Evolutionary conservation across 2,797 vertebrate species (phyloP).

Genomic region (Urocyon cinereoargenteus): DNA sequence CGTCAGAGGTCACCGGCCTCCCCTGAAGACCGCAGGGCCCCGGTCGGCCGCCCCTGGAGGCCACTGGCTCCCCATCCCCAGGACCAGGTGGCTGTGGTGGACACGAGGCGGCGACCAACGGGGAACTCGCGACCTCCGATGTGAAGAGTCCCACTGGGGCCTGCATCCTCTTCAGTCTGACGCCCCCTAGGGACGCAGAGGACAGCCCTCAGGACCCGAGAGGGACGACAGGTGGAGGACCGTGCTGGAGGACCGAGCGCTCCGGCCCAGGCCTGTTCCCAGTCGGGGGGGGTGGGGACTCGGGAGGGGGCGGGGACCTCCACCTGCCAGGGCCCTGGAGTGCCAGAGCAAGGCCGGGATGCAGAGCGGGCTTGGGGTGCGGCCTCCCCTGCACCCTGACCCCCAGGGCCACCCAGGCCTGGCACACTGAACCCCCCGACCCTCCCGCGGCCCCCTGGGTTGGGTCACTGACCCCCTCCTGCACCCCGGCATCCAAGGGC

Average conservation of each 20-base stretch:
- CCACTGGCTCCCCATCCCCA: accelerated
- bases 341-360: not conserved
- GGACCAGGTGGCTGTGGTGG: not conserved
- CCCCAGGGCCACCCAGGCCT: not conserved
- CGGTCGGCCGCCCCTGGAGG: accelerated
- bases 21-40: not conserved
- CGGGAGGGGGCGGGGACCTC: too few relatives aligned
- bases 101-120: accelerated
- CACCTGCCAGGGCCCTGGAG: too few relatives aligned
- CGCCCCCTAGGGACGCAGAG: not conserved
- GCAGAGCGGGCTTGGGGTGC: too few relatives aligned
- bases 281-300: not conserved
- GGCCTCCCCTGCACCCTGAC: not conserved
- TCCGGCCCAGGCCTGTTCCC: not conserved
- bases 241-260: accelerated
- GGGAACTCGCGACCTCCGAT: not conserved
- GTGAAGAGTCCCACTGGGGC: accelerated
- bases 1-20: accelerated
- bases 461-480: too few relatives aligned
- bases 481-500: not conserved
- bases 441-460: too few relatives aligned
- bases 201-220: not conserved
- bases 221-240: accelerated
- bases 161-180: not conserved
- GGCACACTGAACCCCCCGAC: too few relatives aligned